Conservation (phyloP, 2,888 invertebrate genomes). For the Yponomeuta sedellus region DNA sequence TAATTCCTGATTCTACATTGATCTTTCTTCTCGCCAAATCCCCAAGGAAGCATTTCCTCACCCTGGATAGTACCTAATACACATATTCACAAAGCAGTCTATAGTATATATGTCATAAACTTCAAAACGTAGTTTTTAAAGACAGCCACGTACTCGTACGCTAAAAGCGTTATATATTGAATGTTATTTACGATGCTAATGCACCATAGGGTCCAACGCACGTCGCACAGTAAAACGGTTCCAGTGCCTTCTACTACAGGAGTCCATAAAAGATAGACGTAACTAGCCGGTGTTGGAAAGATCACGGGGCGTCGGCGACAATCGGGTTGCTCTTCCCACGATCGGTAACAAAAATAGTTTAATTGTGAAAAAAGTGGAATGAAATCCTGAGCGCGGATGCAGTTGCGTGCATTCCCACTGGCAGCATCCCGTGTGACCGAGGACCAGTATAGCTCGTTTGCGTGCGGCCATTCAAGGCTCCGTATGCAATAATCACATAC, state of each 20-base stretch:
- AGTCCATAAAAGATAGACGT: constrained; percentile 31
- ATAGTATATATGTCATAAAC: background rate
- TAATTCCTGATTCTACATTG: background rate
- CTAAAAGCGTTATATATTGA: background rate
- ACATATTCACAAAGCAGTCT: background rate
- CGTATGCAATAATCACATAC: background rate
- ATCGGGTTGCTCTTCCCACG: constrained; percentile 65
- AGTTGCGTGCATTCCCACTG: constrained; percentile 39
- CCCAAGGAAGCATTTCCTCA: background rate
- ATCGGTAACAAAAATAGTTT: constrained; percentile 41
- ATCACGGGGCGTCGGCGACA: constrained; percentile 25
- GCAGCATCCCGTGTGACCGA: constrained; percentile 51
- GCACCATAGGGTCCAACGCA: background rate
- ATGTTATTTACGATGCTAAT: constrained; percentile 6
- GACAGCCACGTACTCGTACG: background rate
- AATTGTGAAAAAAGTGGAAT: constrained; percentile 47
- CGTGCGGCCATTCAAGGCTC: constrained; percentile 4
- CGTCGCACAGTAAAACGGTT: constrained; percentile 11
- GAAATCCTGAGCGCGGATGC: constrained; percentile 50
- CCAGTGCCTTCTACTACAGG: background rate
- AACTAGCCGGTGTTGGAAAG: constrained; percentile 12
- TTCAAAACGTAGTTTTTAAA: background rate
- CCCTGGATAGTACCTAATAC: constrained; percentile 2
- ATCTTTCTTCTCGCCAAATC: background rate
- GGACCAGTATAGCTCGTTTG: constrained; percentile 34